Percentiles rank a stretch among this genome's conserved stretches.
Conservation (phyloP, 2,888 invertebrate species). For the Cantharis rustica region DNA sequence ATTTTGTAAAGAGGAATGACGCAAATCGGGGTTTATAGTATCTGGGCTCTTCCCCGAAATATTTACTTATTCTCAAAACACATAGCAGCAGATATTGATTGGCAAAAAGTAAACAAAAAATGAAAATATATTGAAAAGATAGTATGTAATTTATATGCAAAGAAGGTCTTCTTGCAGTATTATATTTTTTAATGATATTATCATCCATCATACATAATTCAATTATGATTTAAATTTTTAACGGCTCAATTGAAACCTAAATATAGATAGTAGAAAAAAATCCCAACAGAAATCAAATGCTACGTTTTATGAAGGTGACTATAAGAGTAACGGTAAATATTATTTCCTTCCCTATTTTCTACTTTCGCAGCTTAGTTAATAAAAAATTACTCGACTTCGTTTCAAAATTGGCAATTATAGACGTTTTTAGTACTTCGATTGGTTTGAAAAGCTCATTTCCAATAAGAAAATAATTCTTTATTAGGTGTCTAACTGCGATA, state of each 20-base stretch:
- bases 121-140: conserved; percentile 27
- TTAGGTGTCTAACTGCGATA: neutral
- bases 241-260: neutral
- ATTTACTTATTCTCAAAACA: conserved; percentile 28
- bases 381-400: conserved; percentile 24
- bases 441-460: conserved; percentile 6
- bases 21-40: conserved; percentile 19
- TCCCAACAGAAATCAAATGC: neutral
- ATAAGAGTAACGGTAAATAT: conserved; percentile 15
- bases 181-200: conserved; percentile 7
- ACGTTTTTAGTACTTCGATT: conserved; percentile 15
- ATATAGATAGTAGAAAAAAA: neutral
- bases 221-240: conserved; percentile 5
- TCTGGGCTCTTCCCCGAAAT: conserved; percentile 13
- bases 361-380: conserved; percentile 13
- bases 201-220: conserved; percentile 19
- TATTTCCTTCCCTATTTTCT: conserved; percentile 15
- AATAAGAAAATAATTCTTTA: conserved; percentile 2
- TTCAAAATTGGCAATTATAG: conserved; percentile 24
- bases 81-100: conserved; percentile 23
- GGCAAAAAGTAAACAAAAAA: conserved; percentile 20
- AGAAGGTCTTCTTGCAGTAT: conserved; percentile 15
- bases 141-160: conserved; percentile 42
- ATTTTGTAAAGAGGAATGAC: conserved; percentile 16
- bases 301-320: neutral